A percentile compares a stretch with the other conserved stretches of the same genome.
Conservation (phyloP, 2,797 vertebrate genomes). For the Poecilia wingei region DNA sequence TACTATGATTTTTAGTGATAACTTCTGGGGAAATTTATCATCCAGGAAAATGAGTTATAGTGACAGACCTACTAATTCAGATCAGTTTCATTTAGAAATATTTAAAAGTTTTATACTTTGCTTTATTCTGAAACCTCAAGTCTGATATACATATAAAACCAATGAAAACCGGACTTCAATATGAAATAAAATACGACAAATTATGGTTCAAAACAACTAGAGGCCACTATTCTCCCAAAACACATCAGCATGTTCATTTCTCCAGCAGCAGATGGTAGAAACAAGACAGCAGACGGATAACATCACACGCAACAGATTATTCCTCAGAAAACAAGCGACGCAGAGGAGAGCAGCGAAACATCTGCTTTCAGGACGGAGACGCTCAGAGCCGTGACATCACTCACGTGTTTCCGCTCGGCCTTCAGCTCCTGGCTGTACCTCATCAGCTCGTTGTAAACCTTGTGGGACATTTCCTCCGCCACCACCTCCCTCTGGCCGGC, state of each 20-base stretch:
- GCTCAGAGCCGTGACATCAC: conserved; percentile 20
- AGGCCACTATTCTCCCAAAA: conserved; percentile 33
- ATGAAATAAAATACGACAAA: not conserved
- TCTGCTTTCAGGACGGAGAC: conserved; percentile 2
- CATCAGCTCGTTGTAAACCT: conserved; percentile 95
- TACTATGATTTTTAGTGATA: no score
- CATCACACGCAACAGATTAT: conserved; percentile 55
- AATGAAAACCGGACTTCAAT: not conserved
- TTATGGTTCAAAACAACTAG: conserved; percentile 3
- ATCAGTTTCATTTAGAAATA: not conserved
- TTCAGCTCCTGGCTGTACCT: conserved; percentile 95
- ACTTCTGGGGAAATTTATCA: no score
- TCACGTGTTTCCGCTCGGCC: conserved; percentile 95
- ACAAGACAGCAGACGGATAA: conserved; percentile 52
- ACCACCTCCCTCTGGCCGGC: conserved; percentile 98
- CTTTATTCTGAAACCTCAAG: not conserved
- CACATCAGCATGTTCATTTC: conserved; percentile 9
- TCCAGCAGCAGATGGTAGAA: conserved; percentile 43
- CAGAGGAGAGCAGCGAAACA: conserved; percentile 23
- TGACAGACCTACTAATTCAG: not conserved
- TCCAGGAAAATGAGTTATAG: no score
- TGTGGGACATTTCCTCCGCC: conserved; percentile 96
- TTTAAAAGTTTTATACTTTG: not conserved
- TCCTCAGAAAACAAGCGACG: conserved; percentile 29
- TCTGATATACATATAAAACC: not conserved